These are phyloP conservation scores for Myodes glareolus DNA, from an alignment of 2,113 vertebrate genomes.

Conservation along the genomic window DNA sequence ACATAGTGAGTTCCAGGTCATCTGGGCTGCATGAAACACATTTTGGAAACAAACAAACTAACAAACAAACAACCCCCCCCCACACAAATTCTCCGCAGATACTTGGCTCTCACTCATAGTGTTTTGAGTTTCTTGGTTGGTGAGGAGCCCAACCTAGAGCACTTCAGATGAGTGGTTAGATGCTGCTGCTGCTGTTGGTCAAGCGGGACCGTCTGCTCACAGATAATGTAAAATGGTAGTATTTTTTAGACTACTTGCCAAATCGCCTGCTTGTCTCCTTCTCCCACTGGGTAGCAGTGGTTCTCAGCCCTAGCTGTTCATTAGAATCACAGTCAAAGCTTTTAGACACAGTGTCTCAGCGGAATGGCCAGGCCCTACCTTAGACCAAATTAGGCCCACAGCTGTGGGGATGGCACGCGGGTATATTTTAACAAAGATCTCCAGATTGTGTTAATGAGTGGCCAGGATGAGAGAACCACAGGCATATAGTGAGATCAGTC, in stretches of 20 bases:
- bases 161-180: background rate
- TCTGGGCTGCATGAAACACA: background rate
- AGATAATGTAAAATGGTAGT: background rate
- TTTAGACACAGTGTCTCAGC: background rate
- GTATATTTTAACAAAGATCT: slow-evolving; percentile 26
- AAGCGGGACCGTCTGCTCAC: background rate
- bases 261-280: background rate
- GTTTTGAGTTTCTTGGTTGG: slow-evolving; percentile 21
- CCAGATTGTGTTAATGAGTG: background rate
- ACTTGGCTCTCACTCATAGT: background rate
- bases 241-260: background rate
- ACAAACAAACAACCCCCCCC: background rate
- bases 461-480: background rate
- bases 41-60: background rate
- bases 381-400: slow-evolving; percentile 5
- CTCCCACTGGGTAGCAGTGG: background rate
- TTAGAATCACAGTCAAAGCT: slow-evolving; percentile 20
- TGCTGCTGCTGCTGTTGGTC: background rate
- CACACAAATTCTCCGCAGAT: background rate
- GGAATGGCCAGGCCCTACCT: background rate
- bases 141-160: background rate
- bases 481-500: background rate
- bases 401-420: background rate
- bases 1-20: background rate
- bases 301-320: background rate